Evolutionary conservation across 2,888 invertebrate species (phyloP), one percentile per base, ranked within the genome.

Genomic region (Amiota mariae): DNA sequence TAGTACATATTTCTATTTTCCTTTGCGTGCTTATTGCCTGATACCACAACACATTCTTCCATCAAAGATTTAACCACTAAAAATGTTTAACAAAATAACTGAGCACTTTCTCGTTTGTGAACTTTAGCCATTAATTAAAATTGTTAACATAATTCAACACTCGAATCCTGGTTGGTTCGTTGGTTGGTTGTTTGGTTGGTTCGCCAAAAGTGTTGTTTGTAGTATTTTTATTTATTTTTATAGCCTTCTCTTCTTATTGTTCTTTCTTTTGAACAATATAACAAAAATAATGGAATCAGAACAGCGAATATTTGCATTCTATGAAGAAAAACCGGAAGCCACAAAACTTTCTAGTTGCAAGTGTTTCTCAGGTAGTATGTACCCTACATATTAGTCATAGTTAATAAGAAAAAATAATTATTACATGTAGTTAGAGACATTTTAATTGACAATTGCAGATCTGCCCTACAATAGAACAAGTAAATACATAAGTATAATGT

Each of bases 81-180:
- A 64, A 54, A 63, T 63, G n/a, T n/a, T 63, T 54, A 8, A 24
- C 66, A 36, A 36, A 9, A 57, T 36, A 47, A 54, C 54, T 48
- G 66, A 9, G 66, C 46, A 66, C 13, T 36, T 36, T 36, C 36
- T 36, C 66, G 66, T 66, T 47, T 13, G 36, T 79, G 78, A 85
- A 89, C 89, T 88, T 88, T 88, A 85, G 85, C 87, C 87, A 88
- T 89, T 88, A 88, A 88, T 89, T 88, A 88, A 88, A 87, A 88
- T 84, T 86, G 79, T 80, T 79, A 80, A 81, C 83, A 85, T 81
- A 87, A 36, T 78, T 79, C 73, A 67, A 67, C 51, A 20, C 66
- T 61, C 64, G 80, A 79, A 70, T 74, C 75, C 76, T 72, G 82
- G 85, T 82, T 83, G 85, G 75, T 75, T 72, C 85, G 84, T 82